Base-by-base conservation (phyloP, 2,797 vertebrate species). In the Arvicola amphibius region DNA sequence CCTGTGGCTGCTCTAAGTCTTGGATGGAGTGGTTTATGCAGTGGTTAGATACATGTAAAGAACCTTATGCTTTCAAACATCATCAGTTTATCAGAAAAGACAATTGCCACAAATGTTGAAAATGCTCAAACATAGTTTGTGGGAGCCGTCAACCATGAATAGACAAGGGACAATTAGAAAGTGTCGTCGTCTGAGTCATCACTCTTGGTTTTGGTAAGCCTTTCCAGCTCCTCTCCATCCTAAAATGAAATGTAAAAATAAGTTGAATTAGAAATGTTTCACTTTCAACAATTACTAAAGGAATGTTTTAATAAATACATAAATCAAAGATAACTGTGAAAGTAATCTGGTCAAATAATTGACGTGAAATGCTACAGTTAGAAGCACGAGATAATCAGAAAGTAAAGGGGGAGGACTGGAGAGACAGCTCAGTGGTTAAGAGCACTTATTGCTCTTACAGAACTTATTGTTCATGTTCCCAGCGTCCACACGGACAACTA, bases 151-250 rank as follows among this genome's bases (percentile, higher is more conserved):
- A 94, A 91, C 71, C 80, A 87, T 1, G 53, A 56, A 56, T 16
- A 56, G 53, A 67, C 25, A 65, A 76, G 79, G 46, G 80, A 73
- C 32, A 37, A 59, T 97, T 98, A 99, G 92, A 99, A 98, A 92
- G 98, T 96, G 96, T 99, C 99, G 95, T 99, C 99, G 96, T 99
- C 99, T n/a, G 99, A 99, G 43, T 99, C 99, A 97, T 99, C 99
- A 94, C 99, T 99, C 98, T 98, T 99, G 88, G 98, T 96, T 98
- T 99, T 99, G 2, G 99, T 99, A 96, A 99, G 94, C 92, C 99
- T 99, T 97, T 99, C 99, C 97, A 99, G 98, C 97, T 99, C 99
- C 97, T 99, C 99, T 23, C 99, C 99, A 96, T 99, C 99, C 99
- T 99, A 96, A 9, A 96, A 96, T 56, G 98, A 95, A 46, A 98